Percentiles rank a stretch among this genome's conserved stretches.
Conservation (phyloP, 2,797 vertebrate genomes). For the Sebastes oblongus region DNA sequence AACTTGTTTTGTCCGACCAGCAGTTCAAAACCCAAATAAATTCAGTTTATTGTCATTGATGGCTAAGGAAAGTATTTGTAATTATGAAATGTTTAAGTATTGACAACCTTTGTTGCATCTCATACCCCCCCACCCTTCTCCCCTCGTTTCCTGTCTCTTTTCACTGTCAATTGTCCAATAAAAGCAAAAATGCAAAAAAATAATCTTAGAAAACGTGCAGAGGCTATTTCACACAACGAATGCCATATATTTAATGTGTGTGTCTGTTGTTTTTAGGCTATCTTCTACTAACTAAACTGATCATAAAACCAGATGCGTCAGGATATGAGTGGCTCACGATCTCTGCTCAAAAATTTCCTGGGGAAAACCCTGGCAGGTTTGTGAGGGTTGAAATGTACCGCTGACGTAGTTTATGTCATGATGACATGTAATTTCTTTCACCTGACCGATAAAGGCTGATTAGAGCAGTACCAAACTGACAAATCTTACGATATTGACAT, state of each 20-base stretch:
- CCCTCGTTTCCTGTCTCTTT: background rate
- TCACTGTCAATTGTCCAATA: background rate
- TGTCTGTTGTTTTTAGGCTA: background rate
- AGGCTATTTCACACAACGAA: background rate
- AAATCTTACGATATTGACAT: background rate
- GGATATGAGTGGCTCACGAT: background rate
- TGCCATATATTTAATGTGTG: background rate
- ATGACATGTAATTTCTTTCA: constrained; percentile 5
- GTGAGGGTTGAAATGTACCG: background rate
- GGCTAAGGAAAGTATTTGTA: background rate
- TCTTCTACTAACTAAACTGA: background rate
- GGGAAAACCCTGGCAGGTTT: background rate
- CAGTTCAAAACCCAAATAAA: background rate
- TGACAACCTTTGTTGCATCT: background rate
- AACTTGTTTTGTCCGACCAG: background rate
- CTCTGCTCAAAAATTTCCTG: background rate
- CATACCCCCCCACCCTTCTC: too few species aligned
- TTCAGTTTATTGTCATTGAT: background rate
- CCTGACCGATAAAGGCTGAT: background rate
- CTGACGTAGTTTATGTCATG: constrained; percentile 12
- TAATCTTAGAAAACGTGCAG: background rate
- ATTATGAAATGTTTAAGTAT: background rate
- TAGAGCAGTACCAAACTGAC: background rate
- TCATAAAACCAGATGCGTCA: background rate
- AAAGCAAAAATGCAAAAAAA: background rate